Conservation (phyloP, 2,113 vertebrate species). For the Hystrix cristata region DNA sequence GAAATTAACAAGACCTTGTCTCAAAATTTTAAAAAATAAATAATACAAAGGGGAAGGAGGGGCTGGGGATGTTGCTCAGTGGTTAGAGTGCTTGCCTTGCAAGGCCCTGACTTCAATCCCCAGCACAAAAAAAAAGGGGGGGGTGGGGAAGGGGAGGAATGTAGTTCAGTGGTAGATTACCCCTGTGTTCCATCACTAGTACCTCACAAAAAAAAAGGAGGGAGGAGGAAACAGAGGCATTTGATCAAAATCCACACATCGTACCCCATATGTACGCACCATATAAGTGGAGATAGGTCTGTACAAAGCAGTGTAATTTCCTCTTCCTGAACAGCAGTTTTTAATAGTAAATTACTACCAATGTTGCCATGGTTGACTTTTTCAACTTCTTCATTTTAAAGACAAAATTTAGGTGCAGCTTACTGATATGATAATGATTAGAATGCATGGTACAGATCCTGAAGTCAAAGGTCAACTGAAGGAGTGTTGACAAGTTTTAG, state of each 20-base stretch:
- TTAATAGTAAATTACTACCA: not conserved
- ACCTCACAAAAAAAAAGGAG: not conserved
- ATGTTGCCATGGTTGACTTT: not conserved
- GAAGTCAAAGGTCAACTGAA: not conserved
- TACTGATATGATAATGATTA: not conserved
- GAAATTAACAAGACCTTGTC: not conserved
- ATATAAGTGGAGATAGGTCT: not conserved
- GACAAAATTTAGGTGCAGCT: not conserved
- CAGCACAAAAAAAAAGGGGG: too few relatives aligned
- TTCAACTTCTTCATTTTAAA: constrained; percentile 14
- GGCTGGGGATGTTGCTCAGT: too few relatives aligned
- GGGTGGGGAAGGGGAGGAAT: not conserved
- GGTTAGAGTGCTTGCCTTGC: too few relatives aligned
- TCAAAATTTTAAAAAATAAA: too few relatives aligned
- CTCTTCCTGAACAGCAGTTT: constrained; percentile 44
- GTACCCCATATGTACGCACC: not conserved
- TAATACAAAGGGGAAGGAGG: too few relatives aligned
- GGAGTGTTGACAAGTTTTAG: not conserved
- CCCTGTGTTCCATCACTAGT: not conserved
- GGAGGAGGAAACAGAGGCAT: not conserved
- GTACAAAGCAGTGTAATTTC: not conserved
- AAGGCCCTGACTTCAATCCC: too few relatives aligned
- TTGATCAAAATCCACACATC: not conserved
- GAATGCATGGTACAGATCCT: not conserved
- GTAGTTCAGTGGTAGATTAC: not conserved